phyloP scores from a whole-genome alignment of 2,888 invertebrate genomes.

The Crossocerus cetratus region DNA sequence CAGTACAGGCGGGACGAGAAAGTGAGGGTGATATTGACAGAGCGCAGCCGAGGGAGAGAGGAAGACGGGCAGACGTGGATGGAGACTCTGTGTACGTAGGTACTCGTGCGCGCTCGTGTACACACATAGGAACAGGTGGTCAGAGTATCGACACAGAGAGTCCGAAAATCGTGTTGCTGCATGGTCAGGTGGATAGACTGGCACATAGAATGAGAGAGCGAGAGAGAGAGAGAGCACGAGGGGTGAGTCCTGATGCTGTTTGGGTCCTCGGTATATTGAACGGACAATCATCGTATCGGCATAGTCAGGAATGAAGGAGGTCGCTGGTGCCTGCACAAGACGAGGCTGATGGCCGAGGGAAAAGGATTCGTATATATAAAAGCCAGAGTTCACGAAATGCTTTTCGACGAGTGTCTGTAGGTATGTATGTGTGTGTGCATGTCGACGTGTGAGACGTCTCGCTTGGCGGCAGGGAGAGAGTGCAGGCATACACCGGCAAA shows the following conservation, averaged over 20 bases:
- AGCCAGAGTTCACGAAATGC: constrained; percentile 35
- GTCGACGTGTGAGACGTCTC: constrained; percentile 37
- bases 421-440: background rate
- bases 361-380: constrained; percentile 22
- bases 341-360: background rate
- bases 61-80: background rate
- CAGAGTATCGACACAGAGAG: constrained; percentile 21
- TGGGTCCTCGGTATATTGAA: constrained; percentile 19
- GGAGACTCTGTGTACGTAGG: constrained; percentile 1
- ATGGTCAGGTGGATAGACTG: constrained; percentile 3
- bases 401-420: constrained; percentile 14
- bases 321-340: constrained; percentile 3
- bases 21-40: background rate
- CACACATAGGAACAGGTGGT: constrained; percentile 10
- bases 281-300: constrained; percentile 17
- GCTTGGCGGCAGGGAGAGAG: constrained; percentile 1
- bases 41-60: background rate
- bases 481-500: constrained; percentile 24
- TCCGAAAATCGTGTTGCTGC: constrained; percentile 29
- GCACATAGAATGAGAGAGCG: background rate
- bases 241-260: constrained; percentile 10
- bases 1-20: background rate
- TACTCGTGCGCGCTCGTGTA: constrained; percentile 16
- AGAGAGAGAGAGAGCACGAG: no score
- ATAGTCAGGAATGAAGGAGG: background rate